Evolutionary conservation across 2,797 vertebrate genomes (phyloP).

Genomic region (Leptatherina wallacei): DNA sequence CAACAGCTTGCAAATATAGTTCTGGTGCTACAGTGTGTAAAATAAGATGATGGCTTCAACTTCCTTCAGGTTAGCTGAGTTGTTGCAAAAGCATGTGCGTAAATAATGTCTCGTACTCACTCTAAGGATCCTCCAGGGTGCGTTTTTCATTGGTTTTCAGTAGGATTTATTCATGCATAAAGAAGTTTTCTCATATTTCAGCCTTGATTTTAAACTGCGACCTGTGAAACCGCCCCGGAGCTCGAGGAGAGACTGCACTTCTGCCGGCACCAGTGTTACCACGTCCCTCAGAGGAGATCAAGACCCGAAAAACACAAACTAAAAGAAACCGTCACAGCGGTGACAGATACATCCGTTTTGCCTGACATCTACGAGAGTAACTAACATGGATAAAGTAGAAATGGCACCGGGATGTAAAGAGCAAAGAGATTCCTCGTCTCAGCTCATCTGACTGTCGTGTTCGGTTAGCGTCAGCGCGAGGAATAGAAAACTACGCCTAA

Average conservation of each 20-base stretch:
- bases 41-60: constrained; percentile 68
- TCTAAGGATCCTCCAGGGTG: neutral
- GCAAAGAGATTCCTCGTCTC: constrained; percentile 55
- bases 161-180: neutral
- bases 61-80: constrained; percentile 70
- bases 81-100: constrained; percentile 32
- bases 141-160: neutral
- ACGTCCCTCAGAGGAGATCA: constrained; percentile 63
- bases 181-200: constrained; percentile 23
- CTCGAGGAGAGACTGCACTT: constrained; percentile 78
- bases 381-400: constrained; percentile 51
- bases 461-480: constrained; percentile 9
- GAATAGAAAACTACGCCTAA: neutral
- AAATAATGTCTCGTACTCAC: constrained; percentile 13
- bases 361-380: constrained; percentile 78
- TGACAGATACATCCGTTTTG: constrained; percentile 77
- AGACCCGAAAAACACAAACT: constrained; percentile 21
- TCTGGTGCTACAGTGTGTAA: constrained; percentile 61
- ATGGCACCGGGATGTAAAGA: constrained; percentile 82
- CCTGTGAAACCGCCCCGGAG: constrained; percentile 63
- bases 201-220: constrained; percentile 43
- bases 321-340: constrained; percentile 50
- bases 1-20: constrained; percentile 41
- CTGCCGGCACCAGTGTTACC: constrained; percentile 78
- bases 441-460: constrained; percentile 23